These are phyloP conservation scores for Prenolepis imparis DNA, from an alignment of 2,888 invertebrate genomes.

Conservation along the genomic window DNA sequence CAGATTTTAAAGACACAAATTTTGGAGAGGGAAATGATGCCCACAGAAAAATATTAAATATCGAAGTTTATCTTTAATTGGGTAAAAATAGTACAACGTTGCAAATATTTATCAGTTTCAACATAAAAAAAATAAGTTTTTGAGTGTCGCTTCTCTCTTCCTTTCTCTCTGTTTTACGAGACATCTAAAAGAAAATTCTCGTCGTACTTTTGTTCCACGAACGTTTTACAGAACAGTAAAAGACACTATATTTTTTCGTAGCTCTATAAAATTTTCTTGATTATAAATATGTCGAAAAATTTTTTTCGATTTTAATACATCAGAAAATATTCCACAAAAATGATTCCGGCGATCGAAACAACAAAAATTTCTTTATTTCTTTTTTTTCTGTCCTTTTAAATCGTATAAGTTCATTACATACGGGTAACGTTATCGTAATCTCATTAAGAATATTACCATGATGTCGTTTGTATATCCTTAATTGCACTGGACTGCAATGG, in stretches of 20 bases:
- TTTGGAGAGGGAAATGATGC: neutral
- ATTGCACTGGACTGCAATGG: neutral
- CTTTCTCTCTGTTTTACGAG: neutral
- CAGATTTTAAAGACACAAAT: neutral
- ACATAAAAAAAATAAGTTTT: neutral
- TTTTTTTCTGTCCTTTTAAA: neutral
- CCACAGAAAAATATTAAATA: neutral
- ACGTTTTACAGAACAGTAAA: neutral
- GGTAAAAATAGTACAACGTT: neutral
- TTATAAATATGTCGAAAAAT: conserved; percentile 17
- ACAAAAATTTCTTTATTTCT: neutral
- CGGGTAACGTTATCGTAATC: neutral
- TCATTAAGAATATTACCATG: conserved; percentile 6
- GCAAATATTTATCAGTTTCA: neutral
- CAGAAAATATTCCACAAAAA: neutral
- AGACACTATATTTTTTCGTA: neutral
- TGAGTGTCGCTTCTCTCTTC: neutral
- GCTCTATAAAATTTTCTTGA: neutral
- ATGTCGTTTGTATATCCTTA: conserved; percentile 17
- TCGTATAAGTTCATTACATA: neutral
- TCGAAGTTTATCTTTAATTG: neutral
- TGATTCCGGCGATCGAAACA: neutral
- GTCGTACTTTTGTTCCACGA: neutral
- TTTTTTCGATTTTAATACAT: neutral
- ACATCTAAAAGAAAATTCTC: neutral